phyloP scores from a whole-genome alignment of 2,888 invertebrate genomes.

The Sepioteuthis lessoniana region DNA sequence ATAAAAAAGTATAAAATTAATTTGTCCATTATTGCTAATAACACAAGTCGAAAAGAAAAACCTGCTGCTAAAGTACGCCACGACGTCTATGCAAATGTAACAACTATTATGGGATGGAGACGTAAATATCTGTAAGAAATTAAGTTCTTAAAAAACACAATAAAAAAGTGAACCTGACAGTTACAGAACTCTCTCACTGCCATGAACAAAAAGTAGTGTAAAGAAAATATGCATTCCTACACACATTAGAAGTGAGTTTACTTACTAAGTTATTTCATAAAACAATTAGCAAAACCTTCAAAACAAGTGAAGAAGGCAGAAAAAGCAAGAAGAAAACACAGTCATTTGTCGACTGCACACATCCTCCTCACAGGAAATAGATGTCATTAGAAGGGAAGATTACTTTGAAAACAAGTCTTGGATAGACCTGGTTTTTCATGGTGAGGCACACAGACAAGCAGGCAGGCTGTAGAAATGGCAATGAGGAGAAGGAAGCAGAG shows the following conservation, averaged over 20 bases:
- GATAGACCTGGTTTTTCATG: neutral
- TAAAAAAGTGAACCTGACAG: too few species aligned
- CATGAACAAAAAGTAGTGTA: too few species aligned
- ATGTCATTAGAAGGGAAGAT: neutral
- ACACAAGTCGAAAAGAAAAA: too few species aligned
- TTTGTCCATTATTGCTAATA: too few species aligned
- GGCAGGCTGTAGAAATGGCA: neutral
- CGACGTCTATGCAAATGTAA: too few species aligned
- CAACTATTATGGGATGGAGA: too few species aligned
- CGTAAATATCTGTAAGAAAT: too few species aligned
- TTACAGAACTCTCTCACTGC: too few species aligned
- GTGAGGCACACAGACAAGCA: neutral
- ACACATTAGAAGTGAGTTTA: neutral
- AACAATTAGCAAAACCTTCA: neutral
- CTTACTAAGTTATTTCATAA: neutral
- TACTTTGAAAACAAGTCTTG: neutral
- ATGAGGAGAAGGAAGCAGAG: neutral
- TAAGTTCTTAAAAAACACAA: too few species aligned
- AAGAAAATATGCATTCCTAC: too few species aligned
- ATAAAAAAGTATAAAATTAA: too few species aligned
- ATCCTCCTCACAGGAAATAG: neutral
- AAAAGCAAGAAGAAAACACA: neutral
- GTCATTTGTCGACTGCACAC: neutral
- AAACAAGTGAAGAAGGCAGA: neutral
- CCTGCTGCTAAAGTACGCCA: too few species aligned